Evolutionary conservation across 2,797 vertebrate genomes (phyloP).

Genomic region (Girardinus metallicus): DNA sequence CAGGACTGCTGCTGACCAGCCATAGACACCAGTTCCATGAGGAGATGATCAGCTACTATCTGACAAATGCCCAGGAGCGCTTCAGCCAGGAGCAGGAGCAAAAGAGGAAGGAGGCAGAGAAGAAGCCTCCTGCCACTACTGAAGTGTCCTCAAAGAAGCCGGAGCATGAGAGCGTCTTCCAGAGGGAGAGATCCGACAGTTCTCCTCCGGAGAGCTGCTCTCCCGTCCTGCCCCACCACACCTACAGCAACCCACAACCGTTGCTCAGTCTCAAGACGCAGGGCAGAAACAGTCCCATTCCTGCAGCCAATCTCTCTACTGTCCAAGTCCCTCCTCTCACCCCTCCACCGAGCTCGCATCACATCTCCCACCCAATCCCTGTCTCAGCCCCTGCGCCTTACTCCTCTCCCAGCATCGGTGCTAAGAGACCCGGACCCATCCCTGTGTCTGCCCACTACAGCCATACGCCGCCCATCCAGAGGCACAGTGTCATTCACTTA

Average conservation of each 20-base stretch:
- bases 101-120: constrained; percentile 89
- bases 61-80: constrained; percentile 96
- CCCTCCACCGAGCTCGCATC: constrained; percentile 67
- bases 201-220: constrained; percentile 91
- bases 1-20: constrained; percentile 95
- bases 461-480: constrained; percentile 93
- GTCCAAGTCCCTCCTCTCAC: constrained; percentile 73
- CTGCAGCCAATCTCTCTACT: constrained; percentile 68
- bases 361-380: constrained; percentile 55
- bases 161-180: constrained; percentile 84
- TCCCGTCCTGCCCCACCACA: constrained; percentile 88
- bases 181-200: constrained; percentile 86
- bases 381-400: constrained; percentile 76
- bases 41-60: constrained; percentile 98
- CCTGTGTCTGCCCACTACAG: constrained; percentile 93
- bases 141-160: constrained; percentile 85
- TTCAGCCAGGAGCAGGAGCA: constrained; percentile 98
- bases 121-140: constrained; percentile 74
- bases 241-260: constrained; percentile 85
- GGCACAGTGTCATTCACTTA: constrained; percentile 96
- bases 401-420: constrained; percentile 87
- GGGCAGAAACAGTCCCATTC: constrained; percentile 89
- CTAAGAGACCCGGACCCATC: constrained; percentile 86
- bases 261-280: constrained; percentile 88
- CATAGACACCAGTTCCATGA: constrained; percentile 98